Conservation (phyloP, 2,888 invertebrate genomes). For the Blastobasis lacticolella region DNA sequence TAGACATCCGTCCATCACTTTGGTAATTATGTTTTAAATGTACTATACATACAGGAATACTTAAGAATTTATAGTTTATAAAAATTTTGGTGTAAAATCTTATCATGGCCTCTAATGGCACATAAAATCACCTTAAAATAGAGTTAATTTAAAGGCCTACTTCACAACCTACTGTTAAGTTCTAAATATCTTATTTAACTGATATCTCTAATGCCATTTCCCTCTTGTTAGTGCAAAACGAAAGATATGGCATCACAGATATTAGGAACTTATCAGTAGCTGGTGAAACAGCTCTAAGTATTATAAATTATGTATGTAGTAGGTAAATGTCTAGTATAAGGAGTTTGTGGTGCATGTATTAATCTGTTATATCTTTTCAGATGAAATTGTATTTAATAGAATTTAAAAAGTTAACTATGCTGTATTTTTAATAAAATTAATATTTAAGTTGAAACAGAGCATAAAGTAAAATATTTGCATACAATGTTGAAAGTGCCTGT, state of each 20-base stretch:
- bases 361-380: conserved; percentile 1
- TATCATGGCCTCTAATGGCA: too few relatives aligned
- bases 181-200: too few relatives aligned
- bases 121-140: too few relatives aligned
- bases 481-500: conserved; percentile 20
- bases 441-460: conserved; percentile 1
- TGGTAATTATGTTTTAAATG: conserved; percentile 1
- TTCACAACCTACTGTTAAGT: too few relatives aligned
- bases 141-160: too few relatives aligned
- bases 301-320: background rate
- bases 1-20: conserved; percentile 38
- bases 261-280: too few relatives aligned
- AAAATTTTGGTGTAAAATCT: background rate
- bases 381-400: conserved; percentile 20
- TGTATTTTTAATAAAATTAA: too few relatives aligned
- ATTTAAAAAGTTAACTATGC: background rate
- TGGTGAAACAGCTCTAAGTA: background rate
- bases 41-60: background rate
- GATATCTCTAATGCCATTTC: too few relatives aligned
- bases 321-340: conserved; percentile 15
- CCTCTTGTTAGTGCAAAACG: too few relatives aligned
- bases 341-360: conserved; percentile 31
- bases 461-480: conserved; percentile 8
- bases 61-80: background rate
- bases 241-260: too few relatives aligned